These are phyloP conservation scores for Picus viridis DNA, from an alignment of 2,797 vertebrate species.

Conservation along the genomic window DNA sequence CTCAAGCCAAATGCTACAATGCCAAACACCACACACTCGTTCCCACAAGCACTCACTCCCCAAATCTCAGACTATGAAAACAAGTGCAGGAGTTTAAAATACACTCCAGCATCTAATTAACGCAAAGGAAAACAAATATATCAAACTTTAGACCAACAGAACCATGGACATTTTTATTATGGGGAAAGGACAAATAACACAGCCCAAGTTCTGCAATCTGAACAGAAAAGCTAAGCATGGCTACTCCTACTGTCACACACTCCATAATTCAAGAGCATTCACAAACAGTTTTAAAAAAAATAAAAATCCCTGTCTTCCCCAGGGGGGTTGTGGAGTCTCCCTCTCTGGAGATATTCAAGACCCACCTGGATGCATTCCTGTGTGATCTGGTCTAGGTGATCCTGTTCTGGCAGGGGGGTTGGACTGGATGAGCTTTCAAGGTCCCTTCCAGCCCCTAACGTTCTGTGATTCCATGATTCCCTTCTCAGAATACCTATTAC, in stretches of 20 bases:
- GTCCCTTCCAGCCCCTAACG: too few species aligned
- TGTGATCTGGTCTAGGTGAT: too few species aligned
- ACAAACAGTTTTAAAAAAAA: not conserved
- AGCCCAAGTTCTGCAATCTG: not conserved
- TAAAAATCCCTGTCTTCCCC: not conserved
- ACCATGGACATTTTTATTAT: not conserved
- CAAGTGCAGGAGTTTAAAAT: not conserved
- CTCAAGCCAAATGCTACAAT: not conserved
- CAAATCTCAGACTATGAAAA: accelerated
- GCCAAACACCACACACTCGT: not conserved
- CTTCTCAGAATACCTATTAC: not conserved
- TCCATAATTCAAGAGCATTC: not conserved
- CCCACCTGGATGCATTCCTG: too few species aligned
- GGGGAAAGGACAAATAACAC: not conserved
- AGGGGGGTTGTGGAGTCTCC: too few species aligned
- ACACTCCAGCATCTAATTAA: not conserved
- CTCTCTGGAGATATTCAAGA: too few species aligned
- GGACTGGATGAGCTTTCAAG: too few species aligned
- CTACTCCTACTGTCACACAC: not conserved
- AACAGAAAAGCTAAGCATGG: not conserved
- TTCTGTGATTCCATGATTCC: not conserved
- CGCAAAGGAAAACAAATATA: not conserved
- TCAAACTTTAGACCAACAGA: not conserved
- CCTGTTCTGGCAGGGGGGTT: too few species aligned
- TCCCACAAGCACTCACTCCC: not conserved